These are phyloP conservation scores for Ectropis crepuscularia DNA, from an alignment of 2,888 invertebrate genomes.

Conservation along the genomic window DNA sequence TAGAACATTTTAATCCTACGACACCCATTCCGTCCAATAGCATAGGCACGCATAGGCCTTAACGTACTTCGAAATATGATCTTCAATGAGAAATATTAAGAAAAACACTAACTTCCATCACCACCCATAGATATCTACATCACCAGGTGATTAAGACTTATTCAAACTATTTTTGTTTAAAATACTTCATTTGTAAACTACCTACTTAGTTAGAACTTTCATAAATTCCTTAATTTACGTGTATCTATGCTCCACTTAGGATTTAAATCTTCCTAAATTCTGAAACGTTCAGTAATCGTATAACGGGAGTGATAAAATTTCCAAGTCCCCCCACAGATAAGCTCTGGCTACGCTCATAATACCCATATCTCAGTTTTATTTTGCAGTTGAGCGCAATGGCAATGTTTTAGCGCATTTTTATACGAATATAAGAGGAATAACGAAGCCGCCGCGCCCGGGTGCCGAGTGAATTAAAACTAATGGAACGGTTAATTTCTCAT, in stretches of 20 bases:
- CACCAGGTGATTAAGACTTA: too few species aligned
- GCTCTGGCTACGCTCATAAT: slow-evolving; percentile 39
- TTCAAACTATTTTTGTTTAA: too few species aligned
- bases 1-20: too few species aligned
- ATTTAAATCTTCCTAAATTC: neutral
- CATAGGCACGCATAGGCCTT: too few species aligned
- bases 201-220: too few species aligned
- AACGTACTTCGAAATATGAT: too few species aligned
- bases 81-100: too few species aligned
- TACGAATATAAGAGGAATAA: slow-evolving; percentile 74
- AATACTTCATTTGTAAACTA: too few species aligned
- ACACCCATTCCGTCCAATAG: too few species aligned
- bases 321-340: slow-evolving; percentile 9
- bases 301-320: neutral
- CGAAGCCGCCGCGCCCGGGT: slow-evolving; percentile 67
- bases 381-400: slow-evolving; percentile 57
- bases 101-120: too few species aligned
- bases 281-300: neutral
- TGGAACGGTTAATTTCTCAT: slow-evolving; percentile 84
- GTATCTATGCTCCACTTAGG: neutral
- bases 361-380: slow-evolving; percentile 63
- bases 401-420: slow-evolving; percentile 73
- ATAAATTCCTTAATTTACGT: too few species aligned
- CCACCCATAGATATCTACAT: too few species aligned
- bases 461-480: slow-evolving; percentile 83